phyloP scores from a whole-genome alignment of 2,797 vertebrate species.

The Pseudotriccus pelzelni region DNA sequence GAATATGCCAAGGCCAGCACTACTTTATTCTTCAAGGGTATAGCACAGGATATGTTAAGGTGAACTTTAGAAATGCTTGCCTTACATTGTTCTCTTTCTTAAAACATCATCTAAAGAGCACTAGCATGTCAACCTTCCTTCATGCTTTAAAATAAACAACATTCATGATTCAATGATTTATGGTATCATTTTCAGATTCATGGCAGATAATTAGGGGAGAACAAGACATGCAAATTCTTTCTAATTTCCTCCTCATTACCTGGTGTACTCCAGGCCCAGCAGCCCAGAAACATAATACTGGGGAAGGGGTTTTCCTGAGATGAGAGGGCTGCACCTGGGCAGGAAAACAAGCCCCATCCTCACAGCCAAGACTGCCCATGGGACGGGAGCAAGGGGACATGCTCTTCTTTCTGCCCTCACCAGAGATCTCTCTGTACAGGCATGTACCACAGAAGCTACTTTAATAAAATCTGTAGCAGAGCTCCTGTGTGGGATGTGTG shows the following conservation, averaged over 20 bases:
- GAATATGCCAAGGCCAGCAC: neutral
- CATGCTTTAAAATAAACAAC: neutral
- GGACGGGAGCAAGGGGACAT: neutral
- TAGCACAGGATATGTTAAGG: neutral
- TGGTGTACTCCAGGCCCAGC: neutral
- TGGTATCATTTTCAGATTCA: neutral
- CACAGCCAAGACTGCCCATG: neutral
- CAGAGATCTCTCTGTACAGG: neutral
- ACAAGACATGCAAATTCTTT: neutral
- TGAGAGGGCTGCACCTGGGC: accelerated
- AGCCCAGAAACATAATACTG: accelerated
- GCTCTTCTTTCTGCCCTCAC: neutral
- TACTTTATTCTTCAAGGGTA: conserved; percentile 10
- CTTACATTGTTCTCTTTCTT: neutral
- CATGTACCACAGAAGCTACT: neutral
- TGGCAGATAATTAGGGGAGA: neutral
- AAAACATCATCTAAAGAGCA: neutral
- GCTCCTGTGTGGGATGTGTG: neutral
- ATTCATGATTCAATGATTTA: neutral
- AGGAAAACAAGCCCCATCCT: neutral
- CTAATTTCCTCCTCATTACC: neutral
- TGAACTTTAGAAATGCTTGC: conserved; percentile 24
- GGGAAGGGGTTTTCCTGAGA: neutral
- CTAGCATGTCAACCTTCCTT: neutral
- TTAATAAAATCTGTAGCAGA: neutral